phyloP scores from a whole-genome alignment of 2,113 vertebrate species.

The Elanoides forficatus region DNA sequence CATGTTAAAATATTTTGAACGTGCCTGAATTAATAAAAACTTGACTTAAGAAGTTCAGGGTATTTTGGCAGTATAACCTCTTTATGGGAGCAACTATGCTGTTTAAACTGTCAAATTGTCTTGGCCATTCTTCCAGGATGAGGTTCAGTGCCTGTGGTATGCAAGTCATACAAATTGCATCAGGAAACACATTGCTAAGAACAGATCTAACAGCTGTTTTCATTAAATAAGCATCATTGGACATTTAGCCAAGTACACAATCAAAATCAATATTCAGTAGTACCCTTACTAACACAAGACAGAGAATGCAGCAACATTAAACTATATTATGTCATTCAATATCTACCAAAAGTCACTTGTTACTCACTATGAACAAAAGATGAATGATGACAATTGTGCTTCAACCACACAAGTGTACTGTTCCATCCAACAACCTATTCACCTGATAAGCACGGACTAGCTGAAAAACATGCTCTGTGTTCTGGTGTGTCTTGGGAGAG shows the following conservation, averaged over 20 bases:
- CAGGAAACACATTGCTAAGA: slow-evolving; percentile 8
- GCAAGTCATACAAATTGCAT: slow-evolving; percentile 26
- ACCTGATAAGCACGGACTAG: not conserved
- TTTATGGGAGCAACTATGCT: not conserved
- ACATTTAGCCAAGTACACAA: not conserved
- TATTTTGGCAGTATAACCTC: not conserved
- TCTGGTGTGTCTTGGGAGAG: not conserved
- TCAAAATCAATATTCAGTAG: not conserved
- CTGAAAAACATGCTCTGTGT: not conserved
- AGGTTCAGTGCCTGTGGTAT: not conserved
- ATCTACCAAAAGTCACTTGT: not conserved
- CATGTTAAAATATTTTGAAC: not conserved
- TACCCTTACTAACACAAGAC: not conserved
- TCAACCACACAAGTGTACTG: fast-evolving
- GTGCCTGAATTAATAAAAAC: not conserved
- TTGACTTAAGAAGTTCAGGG: not conserved
- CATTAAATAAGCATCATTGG: slow-evolving; percentile 29
- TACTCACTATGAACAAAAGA: not conserved
- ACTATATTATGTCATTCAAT: not conserved
- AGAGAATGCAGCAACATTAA: not conserved
- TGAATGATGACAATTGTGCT: not conserved
- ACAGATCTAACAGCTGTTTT: slow-evolving; percentile 58
- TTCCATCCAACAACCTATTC: not conserved
- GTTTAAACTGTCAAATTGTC: not conserved
- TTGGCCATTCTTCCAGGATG: slow-evolving; percentile 3